Conservation (phyloP, 2,888 invertebrate genomes). For the Lapara coniferarum region DNA sequence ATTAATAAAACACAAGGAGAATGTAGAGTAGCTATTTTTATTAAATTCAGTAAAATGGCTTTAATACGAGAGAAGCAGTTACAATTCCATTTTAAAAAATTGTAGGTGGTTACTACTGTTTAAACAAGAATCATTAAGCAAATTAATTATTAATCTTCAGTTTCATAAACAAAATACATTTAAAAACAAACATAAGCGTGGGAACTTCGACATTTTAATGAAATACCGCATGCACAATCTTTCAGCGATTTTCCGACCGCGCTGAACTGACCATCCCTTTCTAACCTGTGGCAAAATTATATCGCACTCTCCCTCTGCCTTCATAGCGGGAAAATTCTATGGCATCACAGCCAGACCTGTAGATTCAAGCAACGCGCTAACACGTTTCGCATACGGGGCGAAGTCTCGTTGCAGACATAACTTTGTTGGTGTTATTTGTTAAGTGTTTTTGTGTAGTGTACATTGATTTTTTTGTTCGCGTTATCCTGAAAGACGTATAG, state of each 20-base stretch:
- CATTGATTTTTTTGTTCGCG: constrained; percentile 49
- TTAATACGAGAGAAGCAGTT: too few species aligned
- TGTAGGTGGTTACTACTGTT: too few species aligned
- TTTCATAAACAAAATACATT: neutral
- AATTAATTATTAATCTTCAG: neutral
- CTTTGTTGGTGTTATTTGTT: constrained; percentile 44
- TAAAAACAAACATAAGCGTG: constrained; percentile 7
- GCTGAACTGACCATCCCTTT: constrained; percentile 49
- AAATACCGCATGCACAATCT: constrained; percentile 47
- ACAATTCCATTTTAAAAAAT: too few species aligned
- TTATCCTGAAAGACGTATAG: constrained; percentile 67
- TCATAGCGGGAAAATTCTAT: constrained; percentile 69
- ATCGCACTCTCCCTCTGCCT: constrained; percentile 44
- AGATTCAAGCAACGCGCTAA: constrained; percentile 64
- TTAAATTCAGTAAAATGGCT: too few species aligned
- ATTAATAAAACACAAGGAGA: too few species aligned
- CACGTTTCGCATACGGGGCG: constrained; percentile 53
- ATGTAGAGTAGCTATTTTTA: too few species aligned
- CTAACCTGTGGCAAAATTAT: constrained; percentile 34
- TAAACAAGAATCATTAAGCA: neutral
- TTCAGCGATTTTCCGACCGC: constrained; percentile 56
- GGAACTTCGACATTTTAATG: constrained; percentile 36
- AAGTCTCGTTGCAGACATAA: constrained; percentile 35
- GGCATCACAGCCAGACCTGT: constrained; percentile 74
- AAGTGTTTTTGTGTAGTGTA: constrained; percentile 42